phyloP scores from a whole-genome alignment of 2,113 vertebrate species.

The Sylvietta virens region DNA sequence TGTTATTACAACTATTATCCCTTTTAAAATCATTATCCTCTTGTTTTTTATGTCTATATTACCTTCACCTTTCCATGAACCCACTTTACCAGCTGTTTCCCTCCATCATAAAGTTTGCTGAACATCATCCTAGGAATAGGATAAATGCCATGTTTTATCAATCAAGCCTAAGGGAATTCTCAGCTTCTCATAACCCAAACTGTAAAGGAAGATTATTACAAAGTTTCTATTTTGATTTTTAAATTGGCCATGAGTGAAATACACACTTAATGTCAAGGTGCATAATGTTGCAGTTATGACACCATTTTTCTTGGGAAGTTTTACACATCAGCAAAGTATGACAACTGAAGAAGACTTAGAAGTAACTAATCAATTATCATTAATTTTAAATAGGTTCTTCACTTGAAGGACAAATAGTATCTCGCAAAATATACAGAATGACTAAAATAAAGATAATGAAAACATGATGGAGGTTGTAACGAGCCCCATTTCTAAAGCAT shows the following conservation, averaged over 20 bases:
- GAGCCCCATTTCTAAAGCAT: neutral
- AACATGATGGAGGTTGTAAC: neutral
- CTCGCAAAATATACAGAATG: neutral
- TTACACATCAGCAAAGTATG: conserved; percentile 5
- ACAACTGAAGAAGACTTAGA: neutral
- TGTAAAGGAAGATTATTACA: conserved; percentile 77
- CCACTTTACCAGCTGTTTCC: conserved; percentile 92
- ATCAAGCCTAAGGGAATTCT: conserved; percentile 89
- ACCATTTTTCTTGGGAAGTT: conserved; percentile 27
- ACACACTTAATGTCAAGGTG: conserved; percentile 64
- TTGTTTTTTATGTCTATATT: conserved; percentile 92
- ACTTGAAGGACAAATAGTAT: neutral
- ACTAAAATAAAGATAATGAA: neutral
- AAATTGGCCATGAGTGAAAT: conserved; percentile 76
- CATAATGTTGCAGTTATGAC: neutral
- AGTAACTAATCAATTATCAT: neutral
- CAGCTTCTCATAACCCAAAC: conserved; percentile 74
- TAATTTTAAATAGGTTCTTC: neutral
- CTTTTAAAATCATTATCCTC: conserved; percentile 91
- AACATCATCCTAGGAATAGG: conserved; percentile 86
- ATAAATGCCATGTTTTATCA: conserved; percentile 92
- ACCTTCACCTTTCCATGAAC: conserved; percentile 98
- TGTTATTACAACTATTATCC: conserved; percentile 91
- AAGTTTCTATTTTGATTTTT: conserved; percentile 81
- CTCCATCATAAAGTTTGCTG: conserved; percentile 90